A percentile compares a stretch with the other conserved stretches of the same genome.
Conservation (phyloP, 92 coral and sea anemone species). For the Blastomussa wellsi region DNA sequence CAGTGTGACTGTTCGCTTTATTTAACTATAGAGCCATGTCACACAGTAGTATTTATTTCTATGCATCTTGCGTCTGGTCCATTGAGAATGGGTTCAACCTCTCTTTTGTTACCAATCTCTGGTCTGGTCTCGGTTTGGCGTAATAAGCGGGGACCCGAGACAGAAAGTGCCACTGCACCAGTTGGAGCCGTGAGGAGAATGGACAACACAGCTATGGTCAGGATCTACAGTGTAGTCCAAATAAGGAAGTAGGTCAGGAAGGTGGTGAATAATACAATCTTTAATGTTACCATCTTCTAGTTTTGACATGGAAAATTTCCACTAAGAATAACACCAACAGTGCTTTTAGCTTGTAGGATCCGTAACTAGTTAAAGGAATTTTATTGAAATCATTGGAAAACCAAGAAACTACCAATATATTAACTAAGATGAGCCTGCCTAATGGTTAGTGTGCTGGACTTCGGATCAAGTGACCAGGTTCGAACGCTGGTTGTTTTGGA, state of each 20-base stretch:
- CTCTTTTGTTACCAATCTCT: constrained; percentile 29
- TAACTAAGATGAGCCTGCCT: background rate
- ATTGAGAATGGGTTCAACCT: constrained; percentile 19
- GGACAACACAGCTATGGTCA: constrained; percentile 95
- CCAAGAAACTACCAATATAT: background rate
- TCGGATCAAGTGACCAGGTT: too few species aligned
- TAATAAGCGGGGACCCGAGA: constrained; percentile 81
- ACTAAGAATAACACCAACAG: too few species aligned
- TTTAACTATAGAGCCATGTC: background rate
- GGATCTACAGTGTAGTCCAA: constrained; percentile 55
- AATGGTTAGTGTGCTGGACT: background rate
- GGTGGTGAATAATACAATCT: background rate
- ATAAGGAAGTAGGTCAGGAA: background rate
- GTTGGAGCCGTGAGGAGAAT: constrained; percentile 93
- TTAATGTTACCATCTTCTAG: background rate
- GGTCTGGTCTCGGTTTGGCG: constrained; percentile 47
- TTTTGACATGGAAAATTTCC: too few species aligned
- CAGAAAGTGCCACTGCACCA: constrained; percentile 86
- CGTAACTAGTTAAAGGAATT: background rate
- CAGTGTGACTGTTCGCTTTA: background rate
- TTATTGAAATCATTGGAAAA: background rate
- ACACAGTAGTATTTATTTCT: constrained; percentile 23
- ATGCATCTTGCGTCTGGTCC: background rate
- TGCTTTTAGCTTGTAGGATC: too few species aligned
- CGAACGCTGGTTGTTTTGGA: too few species aligned